Evolutionary conservation across 2,113 vertebrate species (phyloP).

Genomic region (Thomomys bottae): DNA sequence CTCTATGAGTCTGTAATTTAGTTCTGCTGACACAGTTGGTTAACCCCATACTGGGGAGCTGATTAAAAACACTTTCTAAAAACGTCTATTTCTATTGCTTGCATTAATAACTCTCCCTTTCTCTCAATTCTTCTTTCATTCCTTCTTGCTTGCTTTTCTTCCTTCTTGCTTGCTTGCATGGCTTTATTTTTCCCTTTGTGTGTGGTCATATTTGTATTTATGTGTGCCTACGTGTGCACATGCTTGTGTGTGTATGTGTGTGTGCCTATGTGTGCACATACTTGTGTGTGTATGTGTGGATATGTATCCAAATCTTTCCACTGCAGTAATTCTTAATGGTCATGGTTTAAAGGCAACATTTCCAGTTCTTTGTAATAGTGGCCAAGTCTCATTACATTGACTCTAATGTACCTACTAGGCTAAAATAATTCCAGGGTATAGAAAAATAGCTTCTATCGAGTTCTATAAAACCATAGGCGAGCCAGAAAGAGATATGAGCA

Average conservation of each 20-base stretch:
- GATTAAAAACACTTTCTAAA: slow-evolving; percentile 73
- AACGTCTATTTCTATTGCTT: slow-evolving; percentile 12
- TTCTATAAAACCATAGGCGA: not conserved
- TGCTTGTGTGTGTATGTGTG: no score
- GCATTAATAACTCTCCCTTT: slow-evolving; percentile 49
- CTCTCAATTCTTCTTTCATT: not conserved
- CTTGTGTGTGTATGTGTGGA: not conserved
- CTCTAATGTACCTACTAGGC: not conserved
- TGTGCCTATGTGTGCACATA: no score
- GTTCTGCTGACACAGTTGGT: slow-evolving; percentile 69
- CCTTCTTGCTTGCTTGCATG: not conserved
- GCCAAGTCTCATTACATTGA: not conserved
- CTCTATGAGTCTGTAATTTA: slow-evolving; percentile 64
- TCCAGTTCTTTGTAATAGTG: not conserved
- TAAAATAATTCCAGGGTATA: not conserved
- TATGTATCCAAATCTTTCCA: slow-evolving; percentile 53
- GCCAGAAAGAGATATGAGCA: not conserved
- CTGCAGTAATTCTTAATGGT: not conserved
- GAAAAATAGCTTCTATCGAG: not conserved
- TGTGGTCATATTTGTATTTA: no score
- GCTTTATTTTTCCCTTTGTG: no score
- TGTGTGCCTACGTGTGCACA: no score
- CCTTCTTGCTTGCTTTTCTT: not conserved
- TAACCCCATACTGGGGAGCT: slow-evolving; percentile 64
- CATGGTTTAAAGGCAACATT: slow-evolving; percentile 3